Evolutionary conservation across 2,888 invertebrate species (phyloP).

Genomic region (Orchesella flavescens): DNA sequence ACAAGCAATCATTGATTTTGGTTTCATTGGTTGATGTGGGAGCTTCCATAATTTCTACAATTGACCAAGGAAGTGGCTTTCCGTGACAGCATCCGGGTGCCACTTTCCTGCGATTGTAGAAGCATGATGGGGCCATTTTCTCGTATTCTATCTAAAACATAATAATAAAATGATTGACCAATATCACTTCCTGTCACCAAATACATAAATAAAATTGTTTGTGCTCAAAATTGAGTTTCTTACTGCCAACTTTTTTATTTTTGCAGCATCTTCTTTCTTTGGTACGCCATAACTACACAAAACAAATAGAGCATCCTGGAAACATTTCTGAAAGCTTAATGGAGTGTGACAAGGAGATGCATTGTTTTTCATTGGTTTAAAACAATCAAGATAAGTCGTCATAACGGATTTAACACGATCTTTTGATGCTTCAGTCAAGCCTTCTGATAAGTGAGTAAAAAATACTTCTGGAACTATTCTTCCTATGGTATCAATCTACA

Average conservation of each 20-base stretch:
- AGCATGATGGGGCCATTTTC: constrained; percentile 54
- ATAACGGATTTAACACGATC: constrained; percentile 48
- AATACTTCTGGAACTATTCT: constrained; percentile 59
- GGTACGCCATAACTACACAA: constrained; percentile 61
- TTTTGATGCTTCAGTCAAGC: constrained; percentile 47
- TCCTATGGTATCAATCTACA: constrained; percentile 58
- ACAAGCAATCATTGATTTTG: constrained; percentile 55
- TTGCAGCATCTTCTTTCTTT: constrained; percentile 48
- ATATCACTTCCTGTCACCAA: too few species aligned
- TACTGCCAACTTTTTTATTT: constrained; percentile 49
- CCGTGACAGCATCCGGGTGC: constrained; percentile 67
- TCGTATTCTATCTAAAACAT: constrained; percentile 57
- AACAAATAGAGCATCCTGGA: constrained; percentile 63
- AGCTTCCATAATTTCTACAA: constrained; percentile 67
- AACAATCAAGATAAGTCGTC: constrained; percentile 61
- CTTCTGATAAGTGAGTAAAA: constrained; percentile 59
- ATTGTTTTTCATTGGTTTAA: constrained; percentile 62
- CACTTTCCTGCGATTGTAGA: constrained; percentile 46
- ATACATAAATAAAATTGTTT: background rate
- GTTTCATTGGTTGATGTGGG: constrained; percentile 59
- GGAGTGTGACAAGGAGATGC: constrained; percentile 64
- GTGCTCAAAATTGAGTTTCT: background rate
- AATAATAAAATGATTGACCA: background rate
- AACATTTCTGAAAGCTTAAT: constrained; percentile 68
- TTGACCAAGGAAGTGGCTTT: constrained; percentile 67